Evolutionary conservation across 2,113 vertebrate genomes (phyloP).

Genomic region (Gallinago media): DNA sequence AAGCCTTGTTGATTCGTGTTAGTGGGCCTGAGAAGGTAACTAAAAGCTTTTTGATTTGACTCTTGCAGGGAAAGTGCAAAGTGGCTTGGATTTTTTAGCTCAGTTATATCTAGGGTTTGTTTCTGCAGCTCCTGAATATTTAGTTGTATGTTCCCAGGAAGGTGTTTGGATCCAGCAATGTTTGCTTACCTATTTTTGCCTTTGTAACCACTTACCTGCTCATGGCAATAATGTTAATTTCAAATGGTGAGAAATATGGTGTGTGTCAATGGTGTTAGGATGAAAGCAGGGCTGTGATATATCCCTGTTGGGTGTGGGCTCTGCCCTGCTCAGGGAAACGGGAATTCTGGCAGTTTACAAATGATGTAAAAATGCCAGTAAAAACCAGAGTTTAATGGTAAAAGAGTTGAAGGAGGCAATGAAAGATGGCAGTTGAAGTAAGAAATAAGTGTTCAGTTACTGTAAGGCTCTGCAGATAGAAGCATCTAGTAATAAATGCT

Average conservation of each 20-base stretch:
- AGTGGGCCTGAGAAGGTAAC: not conserved
- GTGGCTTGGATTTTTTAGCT: not conserved
- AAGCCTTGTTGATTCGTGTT: not conserved
- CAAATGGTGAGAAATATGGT: not conserved
- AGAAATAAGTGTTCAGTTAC: not conserved
- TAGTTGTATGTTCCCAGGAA: not conserved
- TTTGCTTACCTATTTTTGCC: not conserved
- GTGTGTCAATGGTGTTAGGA: not conserved
- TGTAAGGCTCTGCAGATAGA: constrained; percentile 24
- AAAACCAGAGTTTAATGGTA: not conserved
- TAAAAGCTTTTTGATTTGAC: not conserved
- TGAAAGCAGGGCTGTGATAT: not conserved
- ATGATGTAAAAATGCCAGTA: not conserved
- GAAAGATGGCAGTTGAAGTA: not conserved
- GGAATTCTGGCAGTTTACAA: not conserved
- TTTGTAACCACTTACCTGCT: not conserved
- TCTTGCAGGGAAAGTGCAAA: not conserved
- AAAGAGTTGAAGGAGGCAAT: not conserved
- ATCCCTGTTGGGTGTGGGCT: not conserved
- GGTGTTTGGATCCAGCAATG: not conserved
- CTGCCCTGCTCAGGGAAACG: not conserved
- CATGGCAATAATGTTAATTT: not conserved
- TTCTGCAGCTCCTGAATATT: not conserved
- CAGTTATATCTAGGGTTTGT: not conserved
- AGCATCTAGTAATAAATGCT: constrained; percentile 38